Evolutionary conservation across 2,888 invertebrate species (phyloP).

Genomic region (Himalopsyche tibetana): DNA sequence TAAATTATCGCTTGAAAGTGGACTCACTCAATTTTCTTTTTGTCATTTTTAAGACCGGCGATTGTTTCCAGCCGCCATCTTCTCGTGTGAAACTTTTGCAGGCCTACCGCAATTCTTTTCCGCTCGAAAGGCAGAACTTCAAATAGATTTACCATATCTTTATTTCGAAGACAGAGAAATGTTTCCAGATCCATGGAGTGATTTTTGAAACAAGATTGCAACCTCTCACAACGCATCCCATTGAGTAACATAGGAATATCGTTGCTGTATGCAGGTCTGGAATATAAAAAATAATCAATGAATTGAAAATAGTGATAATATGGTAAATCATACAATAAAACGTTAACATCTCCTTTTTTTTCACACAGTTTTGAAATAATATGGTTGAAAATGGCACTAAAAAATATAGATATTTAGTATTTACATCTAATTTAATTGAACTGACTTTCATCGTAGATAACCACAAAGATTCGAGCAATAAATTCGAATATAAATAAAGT

Average conservation of each 20-base stretch:
- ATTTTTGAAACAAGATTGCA: constrained; percentile 73
- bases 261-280: constrained; percentile 74
- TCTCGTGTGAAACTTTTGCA: constrained; percentile 78
- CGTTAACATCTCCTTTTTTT: too few species aligned
- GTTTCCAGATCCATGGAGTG: constrained; percentile 75
- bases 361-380: too few species aligned
- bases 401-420: too few species aligned
- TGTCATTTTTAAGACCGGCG: constrained; percentile 72
- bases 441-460: too few species aligned
- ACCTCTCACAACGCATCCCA: constrained; percentile 78
- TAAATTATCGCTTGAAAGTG: neutral
- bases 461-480: too few species aligned
- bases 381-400: too few species aligned
- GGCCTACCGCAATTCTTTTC: constrained; percentile 75
- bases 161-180: constrained; percentile 78
- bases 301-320: neutral
- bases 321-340: too few species aligned
- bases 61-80: constrained; percentile 76
- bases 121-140: constrained; percentile 79
- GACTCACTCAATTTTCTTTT: constrained; percentile 73
- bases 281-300: constrained; percentile 59
- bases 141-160: constrained; percentile 77
- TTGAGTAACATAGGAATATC: constrained; percentile 78
- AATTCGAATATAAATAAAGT: too few species aligned
- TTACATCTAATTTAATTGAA: too few species aligned